These are phyloP conservation scores for Sthenelais limicola DNA, from an alignment of 2,888 invertebrate species.

Conservation along the genomic window DNA sequence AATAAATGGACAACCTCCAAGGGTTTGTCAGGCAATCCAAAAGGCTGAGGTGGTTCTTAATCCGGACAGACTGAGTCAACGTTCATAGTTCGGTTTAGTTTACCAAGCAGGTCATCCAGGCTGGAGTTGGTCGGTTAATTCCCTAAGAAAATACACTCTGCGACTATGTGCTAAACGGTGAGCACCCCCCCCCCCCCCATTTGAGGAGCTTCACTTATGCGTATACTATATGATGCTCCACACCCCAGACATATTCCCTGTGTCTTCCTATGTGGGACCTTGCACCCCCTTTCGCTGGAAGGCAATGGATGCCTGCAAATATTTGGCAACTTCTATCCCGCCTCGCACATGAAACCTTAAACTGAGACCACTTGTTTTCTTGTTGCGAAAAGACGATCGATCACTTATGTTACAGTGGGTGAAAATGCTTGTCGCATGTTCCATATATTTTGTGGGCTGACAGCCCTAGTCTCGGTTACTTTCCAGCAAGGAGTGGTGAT, in stretches of 20 bases:
- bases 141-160: slow-evolving; percentile 20
- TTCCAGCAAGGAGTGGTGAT: not conserved
- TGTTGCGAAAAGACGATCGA: slow-evolving; percentile 37
- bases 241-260: not conserved
- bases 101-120: not conserved
- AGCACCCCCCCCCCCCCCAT: too few relatives aligned
- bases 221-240: not conserved
- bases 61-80: too few relatives aligned
- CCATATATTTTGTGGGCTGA: slow-evolving; percentile 32
- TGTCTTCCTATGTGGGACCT: not conserved
- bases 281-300: not conserved
- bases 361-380: slow-evolving; percentile 38
- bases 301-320: too few relatives aligned
- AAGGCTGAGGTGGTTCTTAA: not conserved
- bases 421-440: slow-evolving; percentile 39
- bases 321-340: slow-evolving; percentile 20
- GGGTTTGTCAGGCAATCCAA: slow-evolving; percentile 29
- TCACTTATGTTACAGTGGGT: slow-evolving; percentile 37
- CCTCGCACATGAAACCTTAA: slow-evolving; percentile 30
- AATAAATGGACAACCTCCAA: slow-evolving; percentile 5
- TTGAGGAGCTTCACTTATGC: not conserved
- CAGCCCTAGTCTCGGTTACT: slow-evolving; percentile 14
- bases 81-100: too few relatives aligned
- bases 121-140: not conserved
- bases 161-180: not conserved